A percentile compares a stretch with the other conserved stretches of the same genome.
Conservation (phyloP, 2,797 vertebrate species). For the Amniataba percoides region DNA sequence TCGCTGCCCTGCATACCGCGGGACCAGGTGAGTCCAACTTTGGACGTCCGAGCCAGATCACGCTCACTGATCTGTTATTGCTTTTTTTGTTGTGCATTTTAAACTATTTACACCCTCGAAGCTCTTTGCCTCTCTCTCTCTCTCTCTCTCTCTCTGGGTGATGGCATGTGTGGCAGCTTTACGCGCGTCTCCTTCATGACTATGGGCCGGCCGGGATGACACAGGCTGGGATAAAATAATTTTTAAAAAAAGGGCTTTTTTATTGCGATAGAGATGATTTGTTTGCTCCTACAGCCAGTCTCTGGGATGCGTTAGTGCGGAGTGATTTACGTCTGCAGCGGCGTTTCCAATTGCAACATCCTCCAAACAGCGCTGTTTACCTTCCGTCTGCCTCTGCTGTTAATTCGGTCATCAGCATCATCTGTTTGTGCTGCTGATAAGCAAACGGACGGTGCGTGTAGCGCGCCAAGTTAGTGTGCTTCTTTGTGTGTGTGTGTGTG, state of each 20-base stretch:
- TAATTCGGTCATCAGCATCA: conserved; percentile 47
- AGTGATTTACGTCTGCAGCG: neutral
- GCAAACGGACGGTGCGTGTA: conserved; percentile 64
- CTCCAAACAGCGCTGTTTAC: conserved; percentile 37
- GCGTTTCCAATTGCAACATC: conserved; percentile 20
- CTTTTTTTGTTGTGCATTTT: conserved; percentile 49
- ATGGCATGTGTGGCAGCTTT: conserved; percentile 58
- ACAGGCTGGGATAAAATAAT: conserved; percentile 8
- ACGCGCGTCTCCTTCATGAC: conserved; percentile 28
- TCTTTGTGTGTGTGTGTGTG: conserved; percentile 5
- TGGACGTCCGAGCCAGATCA: conserved; percentile 3
- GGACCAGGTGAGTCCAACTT: conserved; percentile 88
- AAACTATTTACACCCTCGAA: neutral
- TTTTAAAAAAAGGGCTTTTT: too few species aligned
- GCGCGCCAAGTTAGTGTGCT: conserved; percentile 46
- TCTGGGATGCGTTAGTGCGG: neutral
- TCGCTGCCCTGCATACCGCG: conserved; percentile 94
- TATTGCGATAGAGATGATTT: conserved; percentile 20
- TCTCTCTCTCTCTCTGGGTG: conserved; percentile 12
- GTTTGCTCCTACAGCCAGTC: conserved; percentile 3
- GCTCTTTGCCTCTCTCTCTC: neutral
- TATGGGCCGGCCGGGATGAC: conserved; percentile 19
- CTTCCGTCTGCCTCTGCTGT: conserved; percentile 30
- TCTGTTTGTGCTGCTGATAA: conserved; percentile 67
- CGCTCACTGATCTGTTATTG: conserved; percentile 3